Evolutionary conservation across 2,888 invertebrate species (phyloP).

Genomic region (Tanaodytes sp.): DNA sequence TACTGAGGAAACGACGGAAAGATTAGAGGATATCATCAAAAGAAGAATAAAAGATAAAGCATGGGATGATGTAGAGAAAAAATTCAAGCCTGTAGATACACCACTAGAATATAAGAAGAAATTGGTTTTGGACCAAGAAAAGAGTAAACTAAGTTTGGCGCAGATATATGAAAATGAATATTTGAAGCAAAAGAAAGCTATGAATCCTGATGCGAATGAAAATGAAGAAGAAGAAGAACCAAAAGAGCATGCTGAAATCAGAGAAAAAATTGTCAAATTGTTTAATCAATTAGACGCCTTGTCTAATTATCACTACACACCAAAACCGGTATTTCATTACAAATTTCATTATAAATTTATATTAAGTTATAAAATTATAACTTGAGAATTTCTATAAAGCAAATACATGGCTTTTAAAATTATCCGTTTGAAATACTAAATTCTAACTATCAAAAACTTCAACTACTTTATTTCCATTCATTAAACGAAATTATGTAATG

Average conservation of each 20-base stretch:
- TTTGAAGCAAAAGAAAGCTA: slow-evolving; percentile 78
- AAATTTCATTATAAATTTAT: no score
- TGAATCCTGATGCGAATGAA: slow-evolving; percentile 75
- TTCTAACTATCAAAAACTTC: no score
- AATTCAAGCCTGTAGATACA: slow-evolving; percentile 87
- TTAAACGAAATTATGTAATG: no score
- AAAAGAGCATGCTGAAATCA: slow-evolving; percentile 85
- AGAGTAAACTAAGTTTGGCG: slow-evolving; percentile 92
- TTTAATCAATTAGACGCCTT: slow-evolving; percentile 93
- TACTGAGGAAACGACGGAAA: slow-evolving; percentile 90
- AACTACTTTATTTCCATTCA: no score
- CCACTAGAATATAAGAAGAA: slow-evolving; percentile 90
- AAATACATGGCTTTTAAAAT: no score
- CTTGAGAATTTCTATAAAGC: no score
- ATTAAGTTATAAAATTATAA: no score
- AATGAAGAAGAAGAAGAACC: slow-evolving; percentile 79
- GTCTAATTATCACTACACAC: slow-evolving; percentile 95
- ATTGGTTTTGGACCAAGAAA: slow-evolving; percentile 91
- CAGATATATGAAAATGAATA: slow-evolving; percentile 95
- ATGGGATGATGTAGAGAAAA: slow-evolving; percentile 94
- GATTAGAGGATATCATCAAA: slow-evolving; percentile 91
- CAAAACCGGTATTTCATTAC: slow-evolving; percentile 78
- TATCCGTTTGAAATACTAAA: no score
- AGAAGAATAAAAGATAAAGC: slow-evolving; percentile 93
- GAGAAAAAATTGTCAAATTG: slow-evolving; percentile 81